Percentiles rank a stretch among this genome's conserved stretches.
Evolutionary conservation across 1,140 invertebrate genomes (phyloP).

Genomic region (Drosophila biarmipes): DNA sequence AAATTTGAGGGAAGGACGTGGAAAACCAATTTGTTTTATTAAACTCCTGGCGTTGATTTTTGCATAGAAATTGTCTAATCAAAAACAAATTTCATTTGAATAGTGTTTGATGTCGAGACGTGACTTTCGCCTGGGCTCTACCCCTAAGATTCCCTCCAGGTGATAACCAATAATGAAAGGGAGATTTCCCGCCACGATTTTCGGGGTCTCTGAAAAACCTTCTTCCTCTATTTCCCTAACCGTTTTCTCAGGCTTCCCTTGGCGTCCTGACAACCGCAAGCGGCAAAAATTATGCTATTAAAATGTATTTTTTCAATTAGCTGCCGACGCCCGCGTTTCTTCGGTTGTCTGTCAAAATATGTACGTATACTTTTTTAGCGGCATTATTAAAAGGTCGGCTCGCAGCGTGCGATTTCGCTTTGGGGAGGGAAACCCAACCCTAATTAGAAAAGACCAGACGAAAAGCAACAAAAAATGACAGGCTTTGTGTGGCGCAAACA

Average conservation of each 20-base stretch:
- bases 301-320: slow-evolving; percentile 48
- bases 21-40: slow-evolving; percentile 52
- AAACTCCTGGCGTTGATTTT: slow-evolving; percentile 46
- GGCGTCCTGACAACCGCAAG: slow-evolving; percentile 1
- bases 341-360: slow-evolving; percentile 45
- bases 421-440: slow-evolving; percentile 27
- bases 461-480: slow-evolving; percentile 25
- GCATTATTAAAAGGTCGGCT: slow-evolving; percentile 41
- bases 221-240: background rate
- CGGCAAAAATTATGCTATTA: slow-evolving; percentile 43
- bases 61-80: slow-evolving; percentile 55
- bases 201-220: slow-evolving; percentile 1
- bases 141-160: slow-evolving; percentile 30
- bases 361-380: slow-evolving; percentile 27
- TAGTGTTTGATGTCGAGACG: slow-evolving; percentile 50
- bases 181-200: background rate
- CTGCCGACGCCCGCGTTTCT: slow-evolving; percentile 22
- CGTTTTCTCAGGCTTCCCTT: slow-evolving; percentile 4
- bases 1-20: background rate
- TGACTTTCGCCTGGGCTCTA: slow-evolving; percentile 27
- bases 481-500: slow-evolving; percentile 46
- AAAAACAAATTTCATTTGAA: slow-evolving; percentile 56
- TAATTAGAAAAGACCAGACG: slow-evolving; percentile 47
- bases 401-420: slow-evolving; percentile 24
- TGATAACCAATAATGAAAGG: slow-evolving; percentile 42